A percentile compares a stretch with the other conserved stretches of the same genome.
Evolutionary conservation across 2,797 vertebrate genomes (phyloP).

Genomic region (Lates japonicus): DNA sequence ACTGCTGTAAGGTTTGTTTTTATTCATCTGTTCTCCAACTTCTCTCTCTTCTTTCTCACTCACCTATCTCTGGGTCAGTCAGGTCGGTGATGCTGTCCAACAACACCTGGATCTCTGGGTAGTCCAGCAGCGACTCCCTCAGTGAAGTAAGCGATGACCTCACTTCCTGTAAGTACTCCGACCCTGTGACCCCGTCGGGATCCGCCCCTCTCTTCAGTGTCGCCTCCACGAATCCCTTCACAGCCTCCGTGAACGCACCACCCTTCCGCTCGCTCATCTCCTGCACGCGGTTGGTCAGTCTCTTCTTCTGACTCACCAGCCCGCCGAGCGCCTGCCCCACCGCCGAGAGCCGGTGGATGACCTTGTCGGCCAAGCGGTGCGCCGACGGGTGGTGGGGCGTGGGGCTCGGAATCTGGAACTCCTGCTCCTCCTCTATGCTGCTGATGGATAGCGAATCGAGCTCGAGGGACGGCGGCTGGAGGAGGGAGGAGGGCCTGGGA

Average conservation of each 20-base stretch:
- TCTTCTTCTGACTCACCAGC: slow-evolving; percentile 82
- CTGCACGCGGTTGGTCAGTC: slow-evolving; percentile 84
- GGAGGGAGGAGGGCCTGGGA: slow-evolving; percentile 71
- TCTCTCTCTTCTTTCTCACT: slow-evolving; percentile 46
- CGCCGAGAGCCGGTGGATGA: slow-evolving; percentile 86
- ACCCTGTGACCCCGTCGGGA: slow-evolving; percentile 56
- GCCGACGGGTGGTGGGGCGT: slow-evolving; percentile 48
- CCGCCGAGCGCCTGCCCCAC: slow-evolving; percentile 85
- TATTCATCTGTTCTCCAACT: neutral
- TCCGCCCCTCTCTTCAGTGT: slow-evolving; percentile 61
- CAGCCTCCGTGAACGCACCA: slow-evolving; percentile 79
- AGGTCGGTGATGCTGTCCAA: slow-evolving; percentile 82
- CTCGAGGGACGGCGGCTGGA: slow-evolving; percentile 75
- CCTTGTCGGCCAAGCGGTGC: slow-evolving; percentile 82
- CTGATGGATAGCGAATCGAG: slow-evolving; percentile 86
- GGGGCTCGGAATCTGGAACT: slow-evolving; percentile 42
- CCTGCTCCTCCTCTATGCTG: slow-evolving; percentile 88
- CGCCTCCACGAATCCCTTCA: slow-evolving; percentile 76
- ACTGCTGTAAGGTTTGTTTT: neutral
- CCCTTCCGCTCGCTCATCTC: slow-evolving; percentile 85
- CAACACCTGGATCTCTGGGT: slow-evolving; percentile 82
- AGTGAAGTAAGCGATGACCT: slow-evolving; percentile 87
- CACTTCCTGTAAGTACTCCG: slow-evolving; percentile 89
- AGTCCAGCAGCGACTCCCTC: slow-evolving; percentile 84
- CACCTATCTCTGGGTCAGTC: slow-evolving; percentile 82